A percentile compares a stretch with the other conserved stretches of the same genome.
phyloP scores from a whole-genome alignment of 2,113 vertebrate genomes.

The Myodes glareolus region DNA sequence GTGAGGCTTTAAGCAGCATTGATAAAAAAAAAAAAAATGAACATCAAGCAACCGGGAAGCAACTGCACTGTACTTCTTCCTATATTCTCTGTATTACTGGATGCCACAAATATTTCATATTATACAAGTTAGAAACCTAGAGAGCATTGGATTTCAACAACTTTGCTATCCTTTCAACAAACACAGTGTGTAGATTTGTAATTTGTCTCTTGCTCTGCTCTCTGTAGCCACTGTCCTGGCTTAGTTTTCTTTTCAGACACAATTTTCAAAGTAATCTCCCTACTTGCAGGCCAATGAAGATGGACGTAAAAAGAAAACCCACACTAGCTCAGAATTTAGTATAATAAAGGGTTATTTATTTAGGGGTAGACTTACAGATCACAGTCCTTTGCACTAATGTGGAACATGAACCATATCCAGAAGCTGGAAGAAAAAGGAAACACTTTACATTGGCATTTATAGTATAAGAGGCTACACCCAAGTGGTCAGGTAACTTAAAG shows the following conservation, averaged over 20 bases:
- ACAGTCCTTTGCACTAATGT: no score
- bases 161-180: not conserved
- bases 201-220: not conserved
- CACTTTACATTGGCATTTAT: no score
- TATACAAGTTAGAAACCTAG: not conserved
- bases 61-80: not conserved
- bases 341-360: no score
- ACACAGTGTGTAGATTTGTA: not conserved
- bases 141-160: not conserved
- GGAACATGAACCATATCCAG: no score
- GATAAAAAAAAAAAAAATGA: not conserved
- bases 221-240: not conserved
- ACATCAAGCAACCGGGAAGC: not conserved
- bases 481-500: no score
- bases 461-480: no score
- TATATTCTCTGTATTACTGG: not conserved
- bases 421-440: no score
- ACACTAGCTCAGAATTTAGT: no score
- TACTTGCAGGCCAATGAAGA: not conserved
- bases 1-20: not conserved
- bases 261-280: not conserved
- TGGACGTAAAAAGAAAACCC: no score
- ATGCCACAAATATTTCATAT: not conserved
- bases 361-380: no score
- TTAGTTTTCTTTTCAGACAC: not conserved